Base-by-base conservation (phyloP, 2,113 vertebrate species). In the Ammodytes marinus region DNA sequence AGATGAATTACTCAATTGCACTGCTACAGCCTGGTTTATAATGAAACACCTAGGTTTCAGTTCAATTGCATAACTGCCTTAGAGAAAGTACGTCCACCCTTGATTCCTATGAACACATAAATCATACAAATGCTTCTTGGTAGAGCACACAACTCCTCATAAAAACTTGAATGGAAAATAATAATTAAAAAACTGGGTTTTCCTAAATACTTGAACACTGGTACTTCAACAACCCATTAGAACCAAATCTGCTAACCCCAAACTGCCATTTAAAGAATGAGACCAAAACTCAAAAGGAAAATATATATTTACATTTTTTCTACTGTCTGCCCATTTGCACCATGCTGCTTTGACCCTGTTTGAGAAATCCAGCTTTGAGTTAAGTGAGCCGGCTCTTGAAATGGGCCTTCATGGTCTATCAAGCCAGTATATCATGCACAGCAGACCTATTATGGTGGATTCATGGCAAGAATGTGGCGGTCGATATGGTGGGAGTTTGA, bases 381-480 rank as follows among this genome's bases (percentile, higher is more conserved):
- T 59, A 82, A 86, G 42, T 14, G 39, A 68, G 73, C 69, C 73
- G 69, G 58, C 60, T 70, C 55, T 52, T 81, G 50, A 70, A 69
- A 53, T n/a, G 63, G 49, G 69, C 43, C 65, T 70, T 74, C 59
- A 61, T 69, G 79, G 78, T 14, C 78, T 52, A 77, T 90, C 81
- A 80, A 85, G 66, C 70, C 84, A 76, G 88, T 79, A 77, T 71
- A 84, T 69, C 61, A 81, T 59, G 77, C 3, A 27, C 55, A 0
- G 65, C 72, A 72, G 72, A 80, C 42, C 77, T 19, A 80, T 88
- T 74, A 77, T 53, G 67, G 61, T 11, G 69, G 72, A 82, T 86
- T 79, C 69, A 68, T 77, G 65, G 80, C 55, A 45, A 77, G 61
- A 77, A 82, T 52, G 61, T 45, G 71, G 69, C 75, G 49, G 83